Evolutionary conservation across 92 coral and sea anemone genomes (phyloP), one percentile per base, ranked within the genome.

Genomic region (Porites rus): DNA sequence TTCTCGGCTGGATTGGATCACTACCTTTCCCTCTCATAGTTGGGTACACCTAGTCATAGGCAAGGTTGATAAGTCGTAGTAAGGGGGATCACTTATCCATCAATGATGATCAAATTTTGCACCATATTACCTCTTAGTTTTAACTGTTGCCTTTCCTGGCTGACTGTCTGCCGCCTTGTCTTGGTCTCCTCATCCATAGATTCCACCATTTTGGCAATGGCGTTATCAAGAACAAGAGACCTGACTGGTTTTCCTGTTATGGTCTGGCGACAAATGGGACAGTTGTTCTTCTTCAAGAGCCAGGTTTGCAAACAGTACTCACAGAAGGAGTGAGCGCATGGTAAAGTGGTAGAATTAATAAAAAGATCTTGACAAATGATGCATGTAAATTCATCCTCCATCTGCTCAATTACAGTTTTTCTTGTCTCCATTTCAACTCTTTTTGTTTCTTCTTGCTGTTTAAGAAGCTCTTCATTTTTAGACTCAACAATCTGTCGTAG

Each of bases 351-450:
- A 19, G 99, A 98, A 84, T 88, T 88, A 65, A 97, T 93, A 71
- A 97, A 94, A 72, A 97, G 92, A 66, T 97, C 99, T 72, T 95
- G 97, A 67, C 99, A 97, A 38, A 97, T 89, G 31, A 97, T 95
- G 80, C 99, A 97, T 25, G 96, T 91, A 76, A 97, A 97, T 78
- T 97, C 99, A 72, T 97, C 99, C 78, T 97, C 99, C 99, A 97
- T 97, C 90, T 95, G 92, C 81, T 97, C 98, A 8, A 97, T 94
- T 14, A 97, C 93, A 25, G 91, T 86, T 77, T 95, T 96, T 53
- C 97, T 84, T 11, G 98, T 95, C 69, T 83, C 84, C 71, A 95
- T 96, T 63, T 95, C 96, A 1, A 98, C 99, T 73, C 94, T 95
- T 82, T 88, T 97, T 14, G 99, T 97, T 28, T 93, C 94, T 54